phyloP scores from a whole-genome alignment of 2,888 invertebrate species.

The Oxyteleia sp. region DNA sequence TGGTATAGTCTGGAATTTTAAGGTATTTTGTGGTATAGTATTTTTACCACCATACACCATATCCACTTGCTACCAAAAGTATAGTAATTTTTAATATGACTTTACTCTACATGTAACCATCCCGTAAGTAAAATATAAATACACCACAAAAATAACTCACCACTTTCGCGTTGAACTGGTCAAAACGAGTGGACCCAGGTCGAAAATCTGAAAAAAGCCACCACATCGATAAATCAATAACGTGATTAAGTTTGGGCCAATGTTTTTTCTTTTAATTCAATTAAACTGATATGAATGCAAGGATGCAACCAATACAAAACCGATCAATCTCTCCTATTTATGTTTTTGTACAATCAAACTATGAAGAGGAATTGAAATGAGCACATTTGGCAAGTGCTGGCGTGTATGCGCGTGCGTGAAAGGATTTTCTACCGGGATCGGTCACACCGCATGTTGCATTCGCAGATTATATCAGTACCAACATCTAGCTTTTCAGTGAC shows the following conservation, averaged over 20 bases:
- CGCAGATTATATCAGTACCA: slow-evolving; percentile 75
- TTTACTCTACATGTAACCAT: no score
- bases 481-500: slow-evolving; percentile 69
- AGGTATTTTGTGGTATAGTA: no score
- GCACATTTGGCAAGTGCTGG: slow-evolving; percentile 21
- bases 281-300: slow-evolving; percentile 45
- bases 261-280: slow-evolving; percentile 46
- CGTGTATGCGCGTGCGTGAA: slow-evolving; percentile 62
- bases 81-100: no score
- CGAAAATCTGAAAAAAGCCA: no score
- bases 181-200: no score
- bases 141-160: no score
- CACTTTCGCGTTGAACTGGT: no score
- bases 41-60: no score
- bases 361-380: slow-evolving; percentile 56
- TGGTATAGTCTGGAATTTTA: no score
- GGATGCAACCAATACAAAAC: slow-evolving; percentile 24
- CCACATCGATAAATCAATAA: slow-evolving; percentile 43
- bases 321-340: slow-evolving; percentile 53
- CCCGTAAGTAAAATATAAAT: no score
- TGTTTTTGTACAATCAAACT: slow-evolving; percentile 55
- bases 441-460: slow-evolving; percentile 72
- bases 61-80: no score
- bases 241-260: slow-evolving; percentile 29
- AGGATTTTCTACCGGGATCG: slow-evolving; percentile 67